Evolutionary conservation across 2,888 invertebrate genomes (phyloP).

Genomic region (Ormyrus thymus): DNA sequence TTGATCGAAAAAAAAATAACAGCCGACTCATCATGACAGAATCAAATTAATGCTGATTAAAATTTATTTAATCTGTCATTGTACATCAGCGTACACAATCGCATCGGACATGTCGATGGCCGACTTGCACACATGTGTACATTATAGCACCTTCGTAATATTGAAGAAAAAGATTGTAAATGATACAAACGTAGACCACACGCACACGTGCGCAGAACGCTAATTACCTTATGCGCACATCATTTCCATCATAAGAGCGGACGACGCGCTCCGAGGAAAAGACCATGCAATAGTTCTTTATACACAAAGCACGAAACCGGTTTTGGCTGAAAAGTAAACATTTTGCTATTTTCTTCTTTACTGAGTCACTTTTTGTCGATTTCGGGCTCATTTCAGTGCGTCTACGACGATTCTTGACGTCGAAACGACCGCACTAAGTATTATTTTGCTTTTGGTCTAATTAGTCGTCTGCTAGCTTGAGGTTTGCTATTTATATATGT

Average conservation of each 20-base stretch:
- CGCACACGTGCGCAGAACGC: background rate
- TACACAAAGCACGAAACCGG: conserved; percentile 10
- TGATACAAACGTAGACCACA: background rate
- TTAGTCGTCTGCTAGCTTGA: conserved; percentile 23
- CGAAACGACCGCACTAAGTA: background rate
- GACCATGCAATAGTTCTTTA: background rate
- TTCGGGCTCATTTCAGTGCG: no score
- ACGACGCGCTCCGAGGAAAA: background rate
- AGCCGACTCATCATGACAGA: no score
- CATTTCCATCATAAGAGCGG: conserved; percentile 3
- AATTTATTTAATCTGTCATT: no score
- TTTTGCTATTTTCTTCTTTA: background rate
- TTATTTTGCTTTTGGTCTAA: background rate
- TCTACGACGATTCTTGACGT: no score
- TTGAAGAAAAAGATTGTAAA: background rate
- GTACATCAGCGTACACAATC: no score
- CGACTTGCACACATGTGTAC: no score
- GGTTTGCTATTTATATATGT: background rate
- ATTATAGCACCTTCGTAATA: no score
- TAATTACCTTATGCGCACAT: background rate
- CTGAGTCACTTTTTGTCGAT: no score
- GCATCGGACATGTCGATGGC: no score
- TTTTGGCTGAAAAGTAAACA: conserved; percentile 13
- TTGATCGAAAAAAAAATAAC: no score
- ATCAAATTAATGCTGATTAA: no score